These are phyloP conservation scores for Drusus annulatus DNA, from an alignment of 1,140 invertebrate species.

Conservation along the genomic window DNA sequence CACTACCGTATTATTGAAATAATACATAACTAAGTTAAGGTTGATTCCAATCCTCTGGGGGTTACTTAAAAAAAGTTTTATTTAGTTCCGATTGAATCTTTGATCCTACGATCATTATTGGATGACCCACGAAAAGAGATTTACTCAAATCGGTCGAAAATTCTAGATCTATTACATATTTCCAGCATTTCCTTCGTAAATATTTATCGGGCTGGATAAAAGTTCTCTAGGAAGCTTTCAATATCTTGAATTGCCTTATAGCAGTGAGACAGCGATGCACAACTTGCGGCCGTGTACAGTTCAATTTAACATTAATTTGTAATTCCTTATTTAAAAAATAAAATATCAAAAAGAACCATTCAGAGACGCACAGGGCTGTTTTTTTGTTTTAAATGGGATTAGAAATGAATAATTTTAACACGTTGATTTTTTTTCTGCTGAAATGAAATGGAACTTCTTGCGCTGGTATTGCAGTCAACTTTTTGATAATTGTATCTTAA, in stretches of 20 bases:
- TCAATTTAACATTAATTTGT: too few relatives aligned
- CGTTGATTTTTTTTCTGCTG: too few relatives aligned
- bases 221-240: neutral
- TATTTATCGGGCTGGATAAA: constrained; percentile 4
- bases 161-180: neutral
- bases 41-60: neutral
- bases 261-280: too few relatives aligned
- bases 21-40: neutral
- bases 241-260: constrained; percentile 7
- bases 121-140: neutral
- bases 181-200: neutral
- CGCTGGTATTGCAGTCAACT: too few relatives aligned
- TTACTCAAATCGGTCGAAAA: constrained; percentile 1
- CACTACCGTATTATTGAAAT: neutral
- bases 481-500: too few relatives aligned
- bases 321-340: too few relatives aligned
- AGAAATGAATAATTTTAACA: too few relatives aligned
- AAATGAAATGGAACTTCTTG: too few relatives aligned
- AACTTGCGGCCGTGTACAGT: too few relatives aligned
- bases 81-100: neutral
- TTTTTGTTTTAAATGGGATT: too few relatives aligned
- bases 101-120: neutral
- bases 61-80: neutral
- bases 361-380: too few relatives aligned
- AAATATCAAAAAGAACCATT: too few relatives aligned